Percentiles rank a stretch among this genome's conserved stretches.
Conservation (phyloP, 1,140 invertebrate genomes). For the Bombus affinis region DNA sequence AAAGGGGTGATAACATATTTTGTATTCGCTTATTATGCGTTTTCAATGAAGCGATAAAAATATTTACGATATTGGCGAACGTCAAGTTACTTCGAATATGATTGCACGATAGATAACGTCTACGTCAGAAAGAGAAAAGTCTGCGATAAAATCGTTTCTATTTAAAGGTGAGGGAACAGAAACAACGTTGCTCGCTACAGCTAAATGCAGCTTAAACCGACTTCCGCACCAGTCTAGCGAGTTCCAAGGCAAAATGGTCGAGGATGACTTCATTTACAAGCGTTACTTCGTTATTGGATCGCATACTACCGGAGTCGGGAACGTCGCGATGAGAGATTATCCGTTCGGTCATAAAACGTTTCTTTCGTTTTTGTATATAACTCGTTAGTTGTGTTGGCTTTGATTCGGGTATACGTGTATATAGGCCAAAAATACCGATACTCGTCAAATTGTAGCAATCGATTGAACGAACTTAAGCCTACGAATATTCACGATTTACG, state of each 20-base stretch:
- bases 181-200: slow-evolving; percentile 11
- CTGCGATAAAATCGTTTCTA: neutral
- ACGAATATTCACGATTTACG: slow-evolving; percentile 45
- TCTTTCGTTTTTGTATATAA: neutral
- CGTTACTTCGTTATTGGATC: slow-evolving; percentile 42
- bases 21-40: neutral
- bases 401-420: slow-evolving; percentile 23
- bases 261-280: slow-evolving; percentile 39
- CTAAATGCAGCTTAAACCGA: slow-evolving; percentile 43
- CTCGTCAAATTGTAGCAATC: slow-evolving; percentile 31
- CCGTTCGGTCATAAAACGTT: neutral
- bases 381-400: slow-evolving; percentile 5
- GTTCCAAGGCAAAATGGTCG: slow-evolving; percentile 35
- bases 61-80: neutral
- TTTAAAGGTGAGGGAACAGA: too few species aligned
- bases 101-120: slow-evolving; percentile 13
- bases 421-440: slow-evolving; percentile 56
- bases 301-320: slow-evolving; percentile 13
- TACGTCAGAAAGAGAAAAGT: slow-evolving; percentile 2
- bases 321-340: slow-evolving; percentile 13
- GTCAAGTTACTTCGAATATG: slow-evolving; percentile 17
- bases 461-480: slow-evolving; percentile 58
- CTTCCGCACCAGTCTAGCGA: slow-evolving; percentile 30
- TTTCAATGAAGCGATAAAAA: neutral
- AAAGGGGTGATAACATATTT: neutral